These are phyloP conservation scores for Uromys caudimaculatus DNA, from an alignment of 2,797 vertebrate genomes.

Conservation along the genomic window DNA sequence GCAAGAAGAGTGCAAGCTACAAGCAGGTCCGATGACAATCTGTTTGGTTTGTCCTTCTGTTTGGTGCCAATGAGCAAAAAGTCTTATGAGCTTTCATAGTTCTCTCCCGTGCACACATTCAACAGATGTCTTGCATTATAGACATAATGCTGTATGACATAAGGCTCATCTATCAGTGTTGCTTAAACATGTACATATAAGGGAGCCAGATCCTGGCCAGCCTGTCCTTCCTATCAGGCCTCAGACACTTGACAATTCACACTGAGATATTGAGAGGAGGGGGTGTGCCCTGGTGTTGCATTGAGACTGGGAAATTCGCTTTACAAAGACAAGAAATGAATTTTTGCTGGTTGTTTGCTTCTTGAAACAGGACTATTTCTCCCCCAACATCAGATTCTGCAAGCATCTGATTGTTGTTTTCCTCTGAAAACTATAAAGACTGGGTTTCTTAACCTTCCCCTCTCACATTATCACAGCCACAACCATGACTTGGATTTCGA, in stretches of 20 bases:
- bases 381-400: neutral
- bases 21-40: conserved; percentile 34
- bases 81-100: neutral
- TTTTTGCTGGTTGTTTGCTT: neutral
- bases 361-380: neutral
- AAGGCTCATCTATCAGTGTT: conserved; percentile 52
- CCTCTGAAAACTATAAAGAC: conserved; percentile 3
- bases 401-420: neutral
- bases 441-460: neutral
- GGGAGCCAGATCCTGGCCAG: conserved; percentile 32
- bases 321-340: neutral
- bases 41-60: neutral
- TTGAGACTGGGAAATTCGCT: neutral
- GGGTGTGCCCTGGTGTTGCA: fast-evolving
- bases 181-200: conserved; percentile 72
- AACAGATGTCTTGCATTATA: conserved; percentile 70
- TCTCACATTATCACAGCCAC: neutral
- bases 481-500: neutral
- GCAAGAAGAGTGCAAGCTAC: conserved; percentile 5
- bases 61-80: conserved; percentile 45
- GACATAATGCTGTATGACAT: neutral
- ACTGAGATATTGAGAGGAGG: neutral
- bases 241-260: neutral
- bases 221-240: neutral
- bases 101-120: neutral